Base-by-base conservation (phyloP, 2,797 vertebrate species). In the Ibycter americanus region DNA sequence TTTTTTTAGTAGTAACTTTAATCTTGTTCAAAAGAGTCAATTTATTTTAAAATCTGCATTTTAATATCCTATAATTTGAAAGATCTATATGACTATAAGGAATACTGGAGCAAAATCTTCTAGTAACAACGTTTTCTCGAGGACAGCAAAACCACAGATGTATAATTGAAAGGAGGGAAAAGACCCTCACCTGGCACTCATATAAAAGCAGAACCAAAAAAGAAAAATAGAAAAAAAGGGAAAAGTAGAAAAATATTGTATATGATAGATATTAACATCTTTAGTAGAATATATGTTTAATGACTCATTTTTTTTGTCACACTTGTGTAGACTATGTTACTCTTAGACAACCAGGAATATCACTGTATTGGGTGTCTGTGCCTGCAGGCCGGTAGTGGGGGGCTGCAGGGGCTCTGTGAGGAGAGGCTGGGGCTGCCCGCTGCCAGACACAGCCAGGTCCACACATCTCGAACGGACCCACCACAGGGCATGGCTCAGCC, bases 361-460 rank as follows among this genome's bases (percentile, higher is more conserved):
- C 26, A 44, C 12, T 31, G 7, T 32, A 17, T 36, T 49, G 11
- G 8, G 12, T 25, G 9, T 34, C 42, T n/a, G 29, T 38, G 23
- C 15, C 18, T 19, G 9, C 13, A 8, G 54, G 8, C 31, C 68
- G 44, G 23, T 2, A 68, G 29, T 3, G 4, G 15, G 27, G 36
- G 2, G 7, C 14, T 71, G 46, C 38, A 56, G 34, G 26, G 13
- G 4, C 16, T 52, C 27, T 36, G 34, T 76, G 32, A 49, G 32
- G 31, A 52, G 27, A 18, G 5, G 4, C 8, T 0, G 0, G 14
- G 5, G 17, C 17, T 31, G 32, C 29, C 31, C 17, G 0, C 0
- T 27, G 40, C 12, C 2, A 2, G 38, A 40, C 25, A 49, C 15
- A 62, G 46, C 9, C 0, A 0, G 10, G 52, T 87, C 22, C 27